These are phyloP conservation scores for Melanerpes formicivorus DNA, from an alignment of 2,113 vertebrate species.

Conservation along the genomic window DNA sequence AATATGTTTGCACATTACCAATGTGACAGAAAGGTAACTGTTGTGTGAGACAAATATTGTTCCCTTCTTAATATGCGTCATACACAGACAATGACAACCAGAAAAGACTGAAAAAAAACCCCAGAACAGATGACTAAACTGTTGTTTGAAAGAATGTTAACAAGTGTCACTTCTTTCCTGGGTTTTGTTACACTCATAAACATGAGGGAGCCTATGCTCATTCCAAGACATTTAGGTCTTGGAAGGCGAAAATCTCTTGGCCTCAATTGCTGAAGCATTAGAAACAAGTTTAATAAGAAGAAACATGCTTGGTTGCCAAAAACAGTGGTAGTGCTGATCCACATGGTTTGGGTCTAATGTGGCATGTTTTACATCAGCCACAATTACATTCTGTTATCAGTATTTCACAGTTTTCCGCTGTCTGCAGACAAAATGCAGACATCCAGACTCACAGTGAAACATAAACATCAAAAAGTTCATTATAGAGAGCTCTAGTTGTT, in stretches of 20 bases:
- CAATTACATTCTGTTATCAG: neutral
- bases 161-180: neutral
- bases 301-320: neutral
- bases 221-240: neutral
- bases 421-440: neutral
- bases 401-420: neutral
- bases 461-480: neutral
- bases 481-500: neutral
- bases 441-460: neutral
- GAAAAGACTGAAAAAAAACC: neutral
- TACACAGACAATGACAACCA: neutral
- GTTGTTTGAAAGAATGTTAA: neutral
- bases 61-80: neutral
- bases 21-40: rapidly evolving
- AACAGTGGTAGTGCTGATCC: neutral
- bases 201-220: neutral
- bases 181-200: neutral
- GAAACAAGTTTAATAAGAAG: neutral
- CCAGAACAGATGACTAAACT: neutral
- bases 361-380: neutral
- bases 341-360: neutral
- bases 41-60: neutral
- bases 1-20: neutral
- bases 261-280: neutral
- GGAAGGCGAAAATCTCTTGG: neutral